A percentile compares a stretch with the other conserved stretches of the same genome.
These are phyloP conservation scores for Megaleporinus macrocephalus DNA, from an alignment of 2,113 vertebrate species.

Conservation along the genomic window DNA sequence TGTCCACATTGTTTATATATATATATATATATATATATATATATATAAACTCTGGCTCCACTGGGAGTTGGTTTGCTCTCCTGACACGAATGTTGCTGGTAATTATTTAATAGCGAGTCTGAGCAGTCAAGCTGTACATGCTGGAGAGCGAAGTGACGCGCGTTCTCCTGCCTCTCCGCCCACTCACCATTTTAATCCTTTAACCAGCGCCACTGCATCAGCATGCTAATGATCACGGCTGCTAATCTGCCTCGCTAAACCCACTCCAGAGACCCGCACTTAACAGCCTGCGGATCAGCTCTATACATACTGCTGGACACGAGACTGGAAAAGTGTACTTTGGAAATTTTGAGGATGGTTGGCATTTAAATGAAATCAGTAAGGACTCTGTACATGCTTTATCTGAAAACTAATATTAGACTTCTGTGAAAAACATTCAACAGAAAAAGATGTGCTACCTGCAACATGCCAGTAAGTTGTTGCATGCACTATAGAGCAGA, in stretches of 20 bases:
- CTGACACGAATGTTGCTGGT: slow-evolving; percentile 19
- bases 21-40: neutral
- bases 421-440: neutral
- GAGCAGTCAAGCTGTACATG: slow-evolving; percentile 9
- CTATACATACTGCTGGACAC: neutral
- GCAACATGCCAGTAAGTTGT: neutral
- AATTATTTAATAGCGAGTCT: slow-evolving; percentile 23
- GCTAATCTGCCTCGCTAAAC: slow-evolving; percentile 1
- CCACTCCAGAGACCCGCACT: slow-evolving; percentile 3
- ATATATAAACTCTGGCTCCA: neutral
- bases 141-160: slow-evolving; percentile 13
- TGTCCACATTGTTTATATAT: neutral
- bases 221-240: slow-evolving; percentile 14
- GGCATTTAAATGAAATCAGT: neutral
- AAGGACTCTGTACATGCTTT: neutral
- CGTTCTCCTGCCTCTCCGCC: slow-evolving; percentile 10
- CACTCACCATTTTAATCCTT: slow-evolving; percentile 22
- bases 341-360: neutral
- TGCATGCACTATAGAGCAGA: neutral
- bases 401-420: neutral
- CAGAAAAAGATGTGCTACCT: neutral
- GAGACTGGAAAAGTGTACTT: neutral
- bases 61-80: neutral
- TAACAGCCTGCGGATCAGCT: neutral
- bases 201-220: slow-evolving; percentile 10